Conservation (phyloP, 2,888 invertebrate species). For the Theretra japonica region DNA sequence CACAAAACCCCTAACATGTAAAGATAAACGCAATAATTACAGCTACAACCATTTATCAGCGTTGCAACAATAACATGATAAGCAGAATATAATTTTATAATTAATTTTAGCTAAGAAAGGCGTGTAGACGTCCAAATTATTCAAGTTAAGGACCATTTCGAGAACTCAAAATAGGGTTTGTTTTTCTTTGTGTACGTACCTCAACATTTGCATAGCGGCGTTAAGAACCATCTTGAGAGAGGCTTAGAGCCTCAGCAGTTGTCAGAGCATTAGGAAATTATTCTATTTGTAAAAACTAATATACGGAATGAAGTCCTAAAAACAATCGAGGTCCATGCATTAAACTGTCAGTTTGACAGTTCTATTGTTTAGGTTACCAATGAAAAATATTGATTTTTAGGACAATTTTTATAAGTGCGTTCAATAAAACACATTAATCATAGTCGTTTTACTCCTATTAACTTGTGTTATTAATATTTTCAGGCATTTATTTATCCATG, state of each 20-base stretch:
- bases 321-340: constrained; percentile 72
- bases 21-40: background rate
- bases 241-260: constrained; percentile 78
- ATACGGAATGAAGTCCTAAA: constrained; percentile 70
- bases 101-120: background rate
- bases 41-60: background rate
- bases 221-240: constrained; percentile 89
- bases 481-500: too few relatives aligned
- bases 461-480: too few relatives aligned
- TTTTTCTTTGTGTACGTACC: constrained; percentile 75
- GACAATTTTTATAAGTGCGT: background rate
- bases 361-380: background rate
- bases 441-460: too few relatives aligned
- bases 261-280: constrained; percentile 80
- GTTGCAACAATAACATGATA: background rate
- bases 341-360: constrained; percentile 43
- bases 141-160: background rate
- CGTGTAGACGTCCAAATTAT: background rate
- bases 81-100: background rate
- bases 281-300: constrained; percentile 58
- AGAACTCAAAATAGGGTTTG: background rate
- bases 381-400: background rate
- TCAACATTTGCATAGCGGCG: constrained; percentile 90
- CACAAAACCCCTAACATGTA: background rate
- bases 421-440: too few relatives aligned